phyloP scores from a whole-genome alignment of 2,888 invertebrate species.

The Oscheius sp. region DNA sequence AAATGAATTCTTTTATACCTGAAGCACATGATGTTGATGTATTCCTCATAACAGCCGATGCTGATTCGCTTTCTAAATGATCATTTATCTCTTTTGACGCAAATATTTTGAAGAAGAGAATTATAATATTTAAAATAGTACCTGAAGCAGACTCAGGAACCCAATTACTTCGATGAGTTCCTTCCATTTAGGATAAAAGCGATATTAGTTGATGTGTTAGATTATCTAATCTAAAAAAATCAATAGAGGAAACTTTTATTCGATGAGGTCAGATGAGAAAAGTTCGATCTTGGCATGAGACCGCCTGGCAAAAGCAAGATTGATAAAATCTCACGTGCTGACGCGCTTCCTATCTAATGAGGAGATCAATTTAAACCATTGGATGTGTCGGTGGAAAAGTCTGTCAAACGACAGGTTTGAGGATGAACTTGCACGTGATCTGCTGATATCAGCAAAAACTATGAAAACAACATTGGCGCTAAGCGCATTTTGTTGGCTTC shows the following conservation, averaged over 20 bases:
- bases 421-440: background rate
- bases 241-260: too few species aligned
- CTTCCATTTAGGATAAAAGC: slow-evolving; percentile 9
- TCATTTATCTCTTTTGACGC: background rate
- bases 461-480: too few species aligned
- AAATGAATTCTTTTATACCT: background rate
- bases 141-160: background rate
- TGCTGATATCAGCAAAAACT: background rate
- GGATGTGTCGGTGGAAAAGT: too few species aligned
- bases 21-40: slow-evolving; percentile 28
- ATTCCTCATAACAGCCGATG: slow-evolving; percentile 5
- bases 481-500: too few species aligned
- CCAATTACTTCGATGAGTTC: background rate
- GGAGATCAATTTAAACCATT: background rate
- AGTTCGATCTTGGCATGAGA: too few species aligned
- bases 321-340: slow-evolving; percentile 7
- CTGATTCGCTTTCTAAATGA: slow-evolving; percentile 11
- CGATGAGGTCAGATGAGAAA: too few species aligned
- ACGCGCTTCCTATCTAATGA: background rate
- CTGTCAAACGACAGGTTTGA: background rate
- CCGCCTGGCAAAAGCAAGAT: background rate
- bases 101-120: background rate
- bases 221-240: background rate
- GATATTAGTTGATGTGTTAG: background rate
- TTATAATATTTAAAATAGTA: background rate